Evolutionary conservation across 2,113 vertebrate species (phyloP).

Genomic region (Neodontobutis hainanensis): DNA sequence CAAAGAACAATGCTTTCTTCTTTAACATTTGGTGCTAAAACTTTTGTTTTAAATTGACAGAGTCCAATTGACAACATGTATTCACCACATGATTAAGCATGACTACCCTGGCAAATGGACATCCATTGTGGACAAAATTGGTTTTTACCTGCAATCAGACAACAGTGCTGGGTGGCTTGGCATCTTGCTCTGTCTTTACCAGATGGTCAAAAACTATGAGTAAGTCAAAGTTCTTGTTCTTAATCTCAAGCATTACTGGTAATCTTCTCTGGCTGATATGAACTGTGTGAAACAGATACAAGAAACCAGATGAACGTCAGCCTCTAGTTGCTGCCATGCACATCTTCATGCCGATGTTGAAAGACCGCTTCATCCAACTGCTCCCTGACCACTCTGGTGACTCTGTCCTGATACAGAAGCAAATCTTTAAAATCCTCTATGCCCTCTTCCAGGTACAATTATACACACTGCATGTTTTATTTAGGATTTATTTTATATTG

Average conservation of each 20-base stretch:
- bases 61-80: conserved; percentile 98
- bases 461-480: background rate
- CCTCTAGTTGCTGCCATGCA: conserved; percentile 98
- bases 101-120: conserved; percentile 98
- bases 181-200: conserved; percentile 97
- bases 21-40: conserved; percentile 26
- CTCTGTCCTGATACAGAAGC: conserved; percentile 98
- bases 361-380: conserved; percentile 95
- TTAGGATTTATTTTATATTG: background rate
- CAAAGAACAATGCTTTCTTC: background rate
- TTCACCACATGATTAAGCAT: conserved; percentile 98
- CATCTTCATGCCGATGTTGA: conserved; percentile 96
- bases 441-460: conserved; percentile 93
- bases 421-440: conserved; percentile 99
- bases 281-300: conserved; percentile 83
- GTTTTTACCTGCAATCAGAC: conserved; percentile 96
- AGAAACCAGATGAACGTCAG: conserved; percentile 95
- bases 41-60: conserved; percentile 60
- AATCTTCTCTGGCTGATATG: background rate
- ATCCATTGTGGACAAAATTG: conserved; percentile 96
- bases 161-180: conserved; percentile 95
- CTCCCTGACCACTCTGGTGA: conserved; percentile 91
- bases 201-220: conserved; percentile 99
- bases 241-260: background rate
- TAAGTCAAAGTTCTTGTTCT: conserved; percentile 71